Base-by-base conservation (phyloP, 2,888 invertebrate species). In the Cryptophagus acutangulus region DNA sequence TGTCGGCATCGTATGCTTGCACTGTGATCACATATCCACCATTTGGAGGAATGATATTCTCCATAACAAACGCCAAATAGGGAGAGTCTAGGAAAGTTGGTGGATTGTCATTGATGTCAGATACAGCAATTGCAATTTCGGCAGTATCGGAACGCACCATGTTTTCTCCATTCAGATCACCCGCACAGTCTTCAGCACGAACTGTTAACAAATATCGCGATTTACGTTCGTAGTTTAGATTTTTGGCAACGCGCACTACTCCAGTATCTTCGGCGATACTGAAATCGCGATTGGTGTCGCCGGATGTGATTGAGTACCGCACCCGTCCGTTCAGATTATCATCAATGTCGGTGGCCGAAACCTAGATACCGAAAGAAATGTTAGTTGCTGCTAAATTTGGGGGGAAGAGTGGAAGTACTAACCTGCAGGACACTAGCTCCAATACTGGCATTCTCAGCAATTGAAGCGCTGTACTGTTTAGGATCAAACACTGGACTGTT, bases 71-170 rank as follows among this genome's bases (percentile, higher is more conserved):
- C 2, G 91, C 90, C 62, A 90, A 73, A 71, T 93, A 94, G 0
- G 94, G 94, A n/a, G 93, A 92, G 71, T 95, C 88, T 54, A 90
- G 73, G 71, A 95, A 95, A 30, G 88, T 84, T 30, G 95, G 95
- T 17, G 87, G 84, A 64, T 92, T 92, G 72, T 95, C 94, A 71
- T 95, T 94, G 62, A 93, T 87, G 70, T 95, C 93, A 51, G 86
- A 80, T 38, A 95, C 84, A 41, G 81, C 79, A 59, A 95, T 87
- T 45, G 84, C 81, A 55, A 93, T 78, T 67, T 86, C 84, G 53
- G 82, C 88, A 41, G 81, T 86, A 74, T 84, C 88, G 65, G 77
- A 84, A 63, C 77, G 78, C 17, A 75, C 76, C 56, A 62, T 66
- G n/a, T n/a, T n/a, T 14, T 65, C 66, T 30, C 68, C 74, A 36